Percentiles rank a stretch among this genome's conserved stretches.
phyloP scores from a whole-genome alignment of 2,888 invertebrate genomes.

The Melieria crassipennis region DNA sequence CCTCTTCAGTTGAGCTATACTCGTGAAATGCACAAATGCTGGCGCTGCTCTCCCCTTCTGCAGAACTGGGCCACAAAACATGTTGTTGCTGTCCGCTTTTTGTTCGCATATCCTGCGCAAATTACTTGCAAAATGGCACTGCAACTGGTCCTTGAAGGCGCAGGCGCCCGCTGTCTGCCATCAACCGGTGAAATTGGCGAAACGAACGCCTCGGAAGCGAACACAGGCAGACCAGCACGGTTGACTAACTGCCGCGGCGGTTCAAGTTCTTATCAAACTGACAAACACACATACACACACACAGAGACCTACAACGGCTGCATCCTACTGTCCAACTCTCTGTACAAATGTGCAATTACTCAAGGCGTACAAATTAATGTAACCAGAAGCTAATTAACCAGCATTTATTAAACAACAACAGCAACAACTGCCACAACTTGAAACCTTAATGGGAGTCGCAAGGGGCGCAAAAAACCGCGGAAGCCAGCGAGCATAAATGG shows the following conservation, averaged over 20 bases:
- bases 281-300: background rate
- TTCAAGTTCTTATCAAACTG: background rate
- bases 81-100: background rate
- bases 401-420: slow-evolving; percentile 53
- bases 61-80: no score
- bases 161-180: background rate
- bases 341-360: slow-evolving; percentile 49
- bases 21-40: no score
- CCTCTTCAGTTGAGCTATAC: no score
- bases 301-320: background rate
- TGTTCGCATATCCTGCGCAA: slow-evolving; percentile 24
- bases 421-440: background rate
- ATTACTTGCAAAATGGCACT: slow-evolving; percentile 31
- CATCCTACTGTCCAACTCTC: background rate
- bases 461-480: no score
- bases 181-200: background rate
- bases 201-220: slow-evolving; percentile 25
- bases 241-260: background rate
- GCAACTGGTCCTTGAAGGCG: slow-evolving; percentile 27
- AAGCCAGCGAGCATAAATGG: background rate
- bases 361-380: slow-evolving; percentile 61
- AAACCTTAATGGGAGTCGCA: no score
- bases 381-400: slow-evolving; percentile 61
- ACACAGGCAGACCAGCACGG: background rate
- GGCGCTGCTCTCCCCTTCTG: no score